Evolutionary conservation across 2,113 vertebrate species (phyloP).

Genomic region (Lepus europaeus): DNA sequence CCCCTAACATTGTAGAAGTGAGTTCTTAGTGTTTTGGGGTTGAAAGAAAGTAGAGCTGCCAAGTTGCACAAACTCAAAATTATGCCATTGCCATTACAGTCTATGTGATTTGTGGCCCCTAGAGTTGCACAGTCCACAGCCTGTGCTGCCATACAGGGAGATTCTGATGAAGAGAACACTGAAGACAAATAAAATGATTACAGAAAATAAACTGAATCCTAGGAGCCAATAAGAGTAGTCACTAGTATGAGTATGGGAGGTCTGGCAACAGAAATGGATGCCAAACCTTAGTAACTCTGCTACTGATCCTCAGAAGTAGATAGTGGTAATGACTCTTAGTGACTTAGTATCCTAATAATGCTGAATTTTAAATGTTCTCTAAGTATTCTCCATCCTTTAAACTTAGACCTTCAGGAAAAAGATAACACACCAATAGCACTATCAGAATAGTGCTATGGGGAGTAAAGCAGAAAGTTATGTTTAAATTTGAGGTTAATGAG

Average conservation of each 20-base stretch:
- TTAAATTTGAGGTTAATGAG: conserved; percentile 7
- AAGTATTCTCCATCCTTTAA: conserved; percentile 17
- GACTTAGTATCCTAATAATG: background rate
- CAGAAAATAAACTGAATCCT: background rate
- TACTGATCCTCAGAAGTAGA: background rate
- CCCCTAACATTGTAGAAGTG: background rate
- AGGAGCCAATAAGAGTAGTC: background rate
- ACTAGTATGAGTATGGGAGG: background rate
- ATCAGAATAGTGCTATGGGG: background rate
- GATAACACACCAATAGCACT: background rate
- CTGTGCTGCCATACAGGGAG: background rate
- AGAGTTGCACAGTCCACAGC: background rate
- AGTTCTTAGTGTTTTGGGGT: background rate
- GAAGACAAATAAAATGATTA: background rate
- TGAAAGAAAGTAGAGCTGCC: conserved; percentile 33
- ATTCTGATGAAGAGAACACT: background rate
- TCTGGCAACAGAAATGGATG: background rate
- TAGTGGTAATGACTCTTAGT: background rate
- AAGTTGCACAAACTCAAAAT: background rate
- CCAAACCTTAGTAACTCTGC: background rate
- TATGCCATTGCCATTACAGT: background rate
- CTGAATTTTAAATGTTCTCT: background rate
- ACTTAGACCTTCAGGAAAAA: background rate
- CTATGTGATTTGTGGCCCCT: background rate
- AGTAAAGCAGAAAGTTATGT: background rate